Conservation (phyloP, 2,888 invertebrate genomes). For the Onchidella celtica region DNA sequence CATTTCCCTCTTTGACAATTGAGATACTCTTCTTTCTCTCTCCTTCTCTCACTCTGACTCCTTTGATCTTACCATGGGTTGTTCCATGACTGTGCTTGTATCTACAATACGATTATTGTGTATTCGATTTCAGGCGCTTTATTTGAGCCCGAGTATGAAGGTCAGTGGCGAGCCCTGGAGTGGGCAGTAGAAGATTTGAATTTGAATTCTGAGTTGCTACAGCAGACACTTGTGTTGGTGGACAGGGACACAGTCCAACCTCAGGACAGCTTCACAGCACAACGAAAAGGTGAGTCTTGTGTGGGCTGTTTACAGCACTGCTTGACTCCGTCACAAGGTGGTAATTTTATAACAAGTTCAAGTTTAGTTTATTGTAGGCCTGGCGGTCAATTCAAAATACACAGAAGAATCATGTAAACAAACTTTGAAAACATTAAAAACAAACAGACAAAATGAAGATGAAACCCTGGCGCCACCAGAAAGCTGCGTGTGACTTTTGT, state of each 20-base stretch:
- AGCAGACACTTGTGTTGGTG: slow-evolving; percentile 92
- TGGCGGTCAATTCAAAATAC: too few relatives aligned
- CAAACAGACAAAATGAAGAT: too few relatives aligned
- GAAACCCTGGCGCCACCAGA: too few relatives aligned
- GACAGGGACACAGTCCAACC: slow-evolving; percentile 94
- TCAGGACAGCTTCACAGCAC: slow-evolving; percentile 96
- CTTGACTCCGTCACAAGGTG: too few relatives aligned
- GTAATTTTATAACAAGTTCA: too few relatives aligned
- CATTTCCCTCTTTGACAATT: neutral
- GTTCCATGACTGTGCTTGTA: neutral
- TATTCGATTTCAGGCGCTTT: slow-evolving; percentile 90
- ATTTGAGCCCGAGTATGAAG: slow-evolving; percentile 93
- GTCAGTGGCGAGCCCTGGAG: slow-evolving; percentile 93
- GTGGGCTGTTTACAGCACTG: too few relatives aligned
- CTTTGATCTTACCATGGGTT: neutral
- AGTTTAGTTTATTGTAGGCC: too few relatives aligned
- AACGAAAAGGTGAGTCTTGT: slow-evolving; percentile 93
- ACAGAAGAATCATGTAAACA: too few relatives aligned
- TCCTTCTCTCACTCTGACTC: slow-evolving; percentile 9
- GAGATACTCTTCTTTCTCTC: neutral
- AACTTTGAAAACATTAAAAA: too few relatives aligned
- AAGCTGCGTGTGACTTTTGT: too few relatives aligned
- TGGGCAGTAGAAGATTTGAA: slow-evolving; percentile 96
- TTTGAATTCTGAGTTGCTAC: slow-evolving; percentile 90
- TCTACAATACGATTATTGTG: too few relatives aligned